Evolutionary conservation across 1,140 invertebrate genomes (phyloP), one percentile per base, ranked within the genome.

Genomic region (Drosophila ficusphila): DNA sequence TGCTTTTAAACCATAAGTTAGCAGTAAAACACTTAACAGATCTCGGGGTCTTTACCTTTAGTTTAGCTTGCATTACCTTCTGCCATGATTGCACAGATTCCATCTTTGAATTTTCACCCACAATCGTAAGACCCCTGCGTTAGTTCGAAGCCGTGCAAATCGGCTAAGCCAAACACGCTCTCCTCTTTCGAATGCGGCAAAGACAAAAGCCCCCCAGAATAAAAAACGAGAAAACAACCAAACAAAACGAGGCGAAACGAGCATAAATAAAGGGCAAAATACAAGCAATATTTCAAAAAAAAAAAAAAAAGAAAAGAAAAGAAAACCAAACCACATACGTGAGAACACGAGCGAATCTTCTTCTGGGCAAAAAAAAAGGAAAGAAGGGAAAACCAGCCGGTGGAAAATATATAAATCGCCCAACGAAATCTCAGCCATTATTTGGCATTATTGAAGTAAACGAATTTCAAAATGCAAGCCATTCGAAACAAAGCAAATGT

Each of bases 361-460:
- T n/a, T n/a, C n/a, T n/a, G 18, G 18, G 18, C 3, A 46, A 16
- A 9, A 5, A 5, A 23, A 23, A 23, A 23, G 23, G 5, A 23
- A 12, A 4, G 21, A 25, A 16, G 23, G 23, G 11, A 1, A 0
- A 8, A 1, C 4, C 41, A 52, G 14, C 0, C 33, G 19, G 21
- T 12, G 34, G 49, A 27, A 23, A 42, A 54, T 19, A 56, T 58
- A 62, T 72, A 78, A 78, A 78, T 77, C 68, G 76, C 46, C 41
- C 54, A 78, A 62, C 75, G 36, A 78, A 79, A 79, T 79, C 76
- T 79, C 76, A 53, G 76, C 76, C 76, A 79, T 79, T 79, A 79
- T 73, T 79, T 79, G 69, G 76, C 56, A 79, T 79, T 79, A 79
- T 79, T 79, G 76, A 57, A 79, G 76, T 79, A 79, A 79, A 74